Evolutionary conservation across 2,888 invertebrate genomes (phyloP), one percentile per base, ranked within the genome.

Genomic region (Trissoscelio sp.): DNA sequence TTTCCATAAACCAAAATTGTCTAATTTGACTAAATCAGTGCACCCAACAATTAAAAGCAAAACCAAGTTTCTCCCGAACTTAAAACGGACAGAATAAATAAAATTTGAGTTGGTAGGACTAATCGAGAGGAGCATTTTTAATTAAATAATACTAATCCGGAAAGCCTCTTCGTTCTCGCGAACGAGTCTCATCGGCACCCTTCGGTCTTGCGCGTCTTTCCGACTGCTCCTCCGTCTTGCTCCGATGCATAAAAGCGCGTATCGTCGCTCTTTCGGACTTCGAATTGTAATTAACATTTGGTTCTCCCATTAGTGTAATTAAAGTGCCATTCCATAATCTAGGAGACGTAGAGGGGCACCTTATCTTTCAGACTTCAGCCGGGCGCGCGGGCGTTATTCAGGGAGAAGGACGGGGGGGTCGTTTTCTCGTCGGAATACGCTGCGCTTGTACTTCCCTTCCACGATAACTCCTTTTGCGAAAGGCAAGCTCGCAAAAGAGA

Each of bases 251-350:
- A 44, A 67, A 70, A 83, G 84, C 83, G 90, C 91, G 90, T 89
- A 90, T 90, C 88, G 90, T 91, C 92, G 92, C 92, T 93, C 93
- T 92, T 92, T 93, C 92, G 92, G 93, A 92, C 93, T 94, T 94
- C 94, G 94, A 93, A 93, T 94, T 92, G 94, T 94, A 95, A 95
- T 95, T 95, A 95, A 94, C 94, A 94, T 94, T 94, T 93, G 93
- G 93, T 93, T 93, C 93, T 93, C 93, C 95, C 95, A 95, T 95
- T 95, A 95, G 94, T 94, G 93, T 95, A 95, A 95, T 95, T 94
- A 94, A 94, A 94, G 93, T 93, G 93, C 93, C 94, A 92, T 94
- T 94, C 93, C 93, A 92, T 93, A 93, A 93, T 93, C 93, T 93
- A 92, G 92, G 92, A 90, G 89, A 88, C 86, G 88, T 82, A 87